A percentile compares a stretch with the other conserved stretches of the same genome.
Conservation (phyloP, 2,888 invertebrate species). For the Exephanes ischioxanthus region DNA sequence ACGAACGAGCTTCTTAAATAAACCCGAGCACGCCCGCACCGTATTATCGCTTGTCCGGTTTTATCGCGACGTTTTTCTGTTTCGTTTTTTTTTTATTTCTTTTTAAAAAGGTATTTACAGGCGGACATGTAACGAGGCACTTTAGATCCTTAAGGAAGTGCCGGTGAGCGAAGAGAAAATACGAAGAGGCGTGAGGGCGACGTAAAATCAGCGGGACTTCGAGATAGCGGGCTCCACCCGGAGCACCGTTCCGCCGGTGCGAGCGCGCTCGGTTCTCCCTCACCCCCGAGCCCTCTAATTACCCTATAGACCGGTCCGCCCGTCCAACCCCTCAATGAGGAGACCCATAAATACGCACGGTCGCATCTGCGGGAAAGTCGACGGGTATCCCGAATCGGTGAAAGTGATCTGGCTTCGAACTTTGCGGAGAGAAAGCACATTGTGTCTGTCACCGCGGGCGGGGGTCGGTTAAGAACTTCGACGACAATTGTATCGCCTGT, state of each 20-base stretch:
- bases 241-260: conserved; percentile 59
- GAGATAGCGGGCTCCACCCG: conserved; percentile 76
- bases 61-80: conserved; percentile 62
- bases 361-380: conserved; percentile 70
- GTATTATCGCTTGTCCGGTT: conserved; percentile 50
- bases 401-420: conserved; percentile 69
- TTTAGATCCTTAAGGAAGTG: conserved; percentile 62
- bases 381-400: conserved; percentile 49
- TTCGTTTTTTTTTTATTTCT: conserved; percentile 72
- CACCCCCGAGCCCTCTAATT: conserved; percentile 83
- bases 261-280: background rate
- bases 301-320: conserved; percentile 78
- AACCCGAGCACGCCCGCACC: background rate
- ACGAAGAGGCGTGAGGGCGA: conserved; percentile 56
- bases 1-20: background rate
- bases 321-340: conserved; percentile 57
- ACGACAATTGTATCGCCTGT: conserved; percentile 54
- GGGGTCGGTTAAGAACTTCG: conserved; percentile 50
- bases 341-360: conserved; percentile 66
- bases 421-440: conserved; percentile 63
- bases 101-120: conserved; percentile 76
- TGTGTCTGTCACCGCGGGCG: conserved; percentile 59
- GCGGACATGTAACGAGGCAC: conserved; percentile 70
- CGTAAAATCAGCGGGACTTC: conserved; percentile 75
- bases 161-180: conserved; percentile 16